phyloP scores from a whole-genome alignment of 2,113 vertebrate species.

The Xiphophorus hellerii region DNA sequence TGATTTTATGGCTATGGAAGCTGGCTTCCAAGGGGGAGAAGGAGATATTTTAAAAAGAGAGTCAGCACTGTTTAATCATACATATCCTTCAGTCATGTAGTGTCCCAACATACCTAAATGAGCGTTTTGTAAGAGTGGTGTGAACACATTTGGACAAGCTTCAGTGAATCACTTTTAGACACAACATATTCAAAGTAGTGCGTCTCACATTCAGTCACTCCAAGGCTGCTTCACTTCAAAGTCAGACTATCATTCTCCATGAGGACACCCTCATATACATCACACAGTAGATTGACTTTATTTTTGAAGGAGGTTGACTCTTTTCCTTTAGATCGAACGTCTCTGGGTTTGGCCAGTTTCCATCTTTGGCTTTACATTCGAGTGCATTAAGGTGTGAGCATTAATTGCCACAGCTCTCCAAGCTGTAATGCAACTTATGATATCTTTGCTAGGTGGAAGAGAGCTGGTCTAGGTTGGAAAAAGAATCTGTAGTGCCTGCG shows the following conservation, averaged over 20 bases:
- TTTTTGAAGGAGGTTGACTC: conserved; percentile 50
- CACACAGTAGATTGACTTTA: conserved; percentile 37
- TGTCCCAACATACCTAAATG: not conserved
- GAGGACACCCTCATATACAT: conserved; percentile 5
- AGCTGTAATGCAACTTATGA: conserved; percentile 47
- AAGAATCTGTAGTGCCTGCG: conserved; percentile 39
- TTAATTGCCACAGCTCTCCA: conserved; percentile 47
- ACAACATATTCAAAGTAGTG: conserved; percentile 15
- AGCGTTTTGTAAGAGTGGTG: conserved; percentile 1
- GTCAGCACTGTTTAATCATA: conserved; percentile 39
- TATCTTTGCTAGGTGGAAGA: conserved; percentile 5
- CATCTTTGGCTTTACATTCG: conserved; percentile 46
- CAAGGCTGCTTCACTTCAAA: conserved; percentile 32
- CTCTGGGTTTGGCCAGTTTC: conserved; percentile 52
- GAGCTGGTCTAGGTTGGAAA: not conserved
- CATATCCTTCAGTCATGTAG: not conserved
- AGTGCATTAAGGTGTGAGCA: conserved; percentile 59
- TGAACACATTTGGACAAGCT: conserved; percentile 17
- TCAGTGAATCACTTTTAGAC: not conserved
- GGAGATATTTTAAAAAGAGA: conserved; percentile 46
- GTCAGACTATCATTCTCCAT: conserved; percentile 17
- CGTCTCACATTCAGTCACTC: not conserved
- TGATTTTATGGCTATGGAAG: conserved; percentile 11
- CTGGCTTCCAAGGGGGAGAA: conserved; percentile 37
- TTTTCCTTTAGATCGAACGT: conserved; percentile 24